Evolutionary conservation across 1,140 invertebrate species (phyloP).

Genomic region (Drosophila baimaii): DNA sequence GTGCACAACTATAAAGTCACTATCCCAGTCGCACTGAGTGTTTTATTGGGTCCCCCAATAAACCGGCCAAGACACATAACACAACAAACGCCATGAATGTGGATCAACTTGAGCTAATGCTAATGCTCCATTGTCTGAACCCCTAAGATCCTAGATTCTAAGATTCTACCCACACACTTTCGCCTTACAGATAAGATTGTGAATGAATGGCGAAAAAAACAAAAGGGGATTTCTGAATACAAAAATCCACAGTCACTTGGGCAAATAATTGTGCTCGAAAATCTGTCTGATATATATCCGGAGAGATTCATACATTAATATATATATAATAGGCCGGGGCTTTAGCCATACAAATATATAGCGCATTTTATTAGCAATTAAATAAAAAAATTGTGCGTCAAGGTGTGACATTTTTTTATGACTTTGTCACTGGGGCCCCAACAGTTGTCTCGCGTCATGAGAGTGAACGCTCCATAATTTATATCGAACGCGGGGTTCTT

Average conservation of each 20-base stretch:
- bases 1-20: slow-evolving; percentile 71
- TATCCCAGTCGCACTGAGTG: slow-evolving; percentile 63
- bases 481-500: slow-evolving; percentile 44
- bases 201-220: slow-evolving; percentile 45
- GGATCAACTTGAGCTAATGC: slow-evolving; percentile 49
- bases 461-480: slow-evolving; percentile 44
- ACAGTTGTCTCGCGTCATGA: slow-evolving; percentile 1
- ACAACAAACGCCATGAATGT: slow-evolving; percentile 57
- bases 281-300: slow-evolving; percentile 43
- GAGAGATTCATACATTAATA: slow-evolving; percentile 31
- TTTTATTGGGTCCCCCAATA: slow-evolving; percentile 62
- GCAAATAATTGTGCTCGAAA: slow-evolving; percentile 47
- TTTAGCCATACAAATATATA: slow-evolving; percentile 56
- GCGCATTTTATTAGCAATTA: slow-evolving; percentile 73
- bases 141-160: slow-evolving; percentile 34
- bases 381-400: slow-evolving; percentile 65
- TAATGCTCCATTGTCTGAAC: slow-evolving; percentile 41
- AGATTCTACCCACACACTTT: slow-evolving; percentile 2
- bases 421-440: slow-evolving; percentile 65
- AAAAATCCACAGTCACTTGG: slow-evolving; percentile 46
- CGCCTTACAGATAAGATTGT: slow-evolving; percentile 27
- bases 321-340: slow-evolving; percentile 39
- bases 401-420: slow-evolving; percentile 81
- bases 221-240: neutral
- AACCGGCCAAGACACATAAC: slow-evolving; percentile 52